These are phyloP conservation scores for Orthonychiurus folsomi DNA, from an alignment of 2,888 invertebrate species.

Conservation along the genomic window DNA sequence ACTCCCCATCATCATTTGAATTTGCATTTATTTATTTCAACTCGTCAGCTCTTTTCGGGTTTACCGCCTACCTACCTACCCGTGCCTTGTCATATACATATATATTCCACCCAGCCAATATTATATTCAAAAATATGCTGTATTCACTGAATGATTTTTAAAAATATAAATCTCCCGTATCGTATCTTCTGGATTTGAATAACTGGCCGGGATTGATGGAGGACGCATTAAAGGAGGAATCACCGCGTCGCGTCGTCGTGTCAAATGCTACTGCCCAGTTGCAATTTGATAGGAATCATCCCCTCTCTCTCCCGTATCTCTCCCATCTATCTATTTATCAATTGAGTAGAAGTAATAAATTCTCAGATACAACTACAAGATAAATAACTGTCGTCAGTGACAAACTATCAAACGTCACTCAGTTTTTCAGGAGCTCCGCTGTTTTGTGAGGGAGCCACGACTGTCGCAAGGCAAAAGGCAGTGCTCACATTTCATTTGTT, in stretches of 20 bases:
- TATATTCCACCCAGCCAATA: not conserved
- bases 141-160: not conserved
- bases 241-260: not conserved
- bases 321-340: not conserved
- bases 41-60: too few relatives aligned
- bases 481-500: not conserved
- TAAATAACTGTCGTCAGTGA: not conserved
- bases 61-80: too few relatives aligned
- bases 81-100: too few relatives aligned
- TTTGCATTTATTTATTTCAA: too few relatives aligned
- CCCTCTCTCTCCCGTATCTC: not conserved
- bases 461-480: not conserved
- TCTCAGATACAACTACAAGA: not conserved
- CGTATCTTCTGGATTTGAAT: conserved; percentile 1
- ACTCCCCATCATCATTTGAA: too few relatives aligned
- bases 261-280: not conserved
- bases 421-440: too few relatives aligned
- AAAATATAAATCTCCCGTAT: not conserved
- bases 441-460: not conserved
- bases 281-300: conserved; percentile 1
- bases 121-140: not conserved
- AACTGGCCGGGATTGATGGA: not conserved
- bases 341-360: not conserved
- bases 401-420: conserved; percentile 1
- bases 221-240: not conserved